Evolutionary conservation across 2,797 vertebrate species (phyloP), one percentile per base, ranked within the genome.

Genomic region (Chelon auratus): DNA sequence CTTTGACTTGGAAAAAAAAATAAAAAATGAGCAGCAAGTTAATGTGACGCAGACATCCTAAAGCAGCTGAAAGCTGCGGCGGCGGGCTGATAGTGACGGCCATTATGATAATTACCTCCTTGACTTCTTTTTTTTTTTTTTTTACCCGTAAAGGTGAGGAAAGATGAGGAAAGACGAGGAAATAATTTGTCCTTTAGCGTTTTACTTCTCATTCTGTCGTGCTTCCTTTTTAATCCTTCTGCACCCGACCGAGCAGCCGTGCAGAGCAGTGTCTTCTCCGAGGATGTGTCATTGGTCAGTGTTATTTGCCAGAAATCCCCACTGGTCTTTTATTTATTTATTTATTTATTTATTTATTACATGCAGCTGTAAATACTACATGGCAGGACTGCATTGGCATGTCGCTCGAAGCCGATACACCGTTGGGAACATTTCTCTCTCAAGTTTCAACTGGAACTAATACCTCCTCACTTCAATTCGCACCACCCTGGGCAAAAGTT

Each of bases 371-470:
- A 81, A 86, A 73, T 72, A 78, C 74, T 15, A 72, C 77, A 79
- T 47, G 62, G 52, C 50, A 52, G 58, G 69, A 70, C 74, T 72
- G 84, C 65, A 63, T 55, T 76, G 83, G 72, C 47, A 39, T 42
- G 50, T 80, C 66, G 58, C 82, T 84, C 1, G 57, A 68, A 89
- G 81, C 82, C 26, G 53, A 66, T 74, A 43, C 63, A 75, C 71
- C 51, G 0, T 10, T 30, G 42, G 74, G 72, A 80, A 57, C 51
- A 43, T 78, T 78, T 84, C 56, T 71, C 69, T 87, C 78, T 74
- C 68, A 77, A 72, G 72, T 84, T 85, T 78, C 63, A 50, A 40
- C 54, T 68, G 72, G 67, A 89, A 86, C 81, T 73, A 85, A 85
- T 81, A 45, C 48, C 56, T 78, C 54, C 65, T 33, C 68, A 72